phyloP scores from a whole-genome alignment of 2,113 vertebrate genomes.

The Bubo bubo region DNA sequence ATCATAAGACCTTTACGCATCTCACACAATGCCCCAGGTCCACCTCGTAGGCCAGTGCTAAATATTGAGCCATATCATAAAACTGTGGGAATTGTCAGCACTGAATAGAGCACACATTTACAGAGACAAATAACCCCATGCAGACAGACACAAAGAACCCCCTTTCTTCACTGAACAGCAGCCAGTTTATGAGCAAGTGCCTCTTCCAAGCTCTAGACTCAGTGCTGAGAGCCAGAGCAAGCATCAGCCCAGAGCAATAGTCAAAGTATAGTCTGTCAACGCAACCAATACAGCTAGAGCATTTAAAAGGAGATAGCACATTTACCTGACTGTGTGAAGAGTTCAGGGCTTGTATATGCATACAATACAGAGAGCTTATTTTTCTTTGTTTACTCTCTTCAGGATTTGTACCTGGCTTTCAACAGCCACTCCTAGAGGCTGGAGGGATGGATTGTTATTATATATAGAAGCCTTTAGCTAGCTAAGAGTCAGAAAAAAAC shows the following conservation, averaged over 20 bases:
- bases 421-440: background rate
- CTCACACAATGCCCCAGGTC: background rate
- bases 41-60: background rate
- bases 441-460: background rate
- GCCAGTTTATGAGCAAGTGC: background rate
- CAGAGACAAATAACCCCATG: constrained; percentile 7
- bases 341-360: background rate
- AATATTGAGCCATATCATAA: background rate
- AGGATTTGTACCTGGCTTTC: background rate
- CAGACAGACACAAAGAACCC: constrained; percentile 3
- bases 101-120: background rate
- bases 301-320: background rate
- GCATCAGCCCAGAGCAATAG: background rate
- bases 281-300: background rate
- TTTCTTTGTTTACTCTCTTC: background rate
- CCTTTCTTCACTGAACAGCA: background rate
- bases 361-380: background rate
- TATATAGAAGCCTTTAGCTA: background rate
- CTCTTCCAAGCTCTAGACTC: background rate
- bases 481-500: background rate
- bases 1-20: background rate
- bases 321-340: background rate
- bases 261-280: background rate
- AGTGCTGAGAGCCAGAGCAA: background rate
- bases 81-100: constrained; percentile 17